Base-by-base conservation (phyloP, 64 coral and sea anemone species). In the Actinia equina region DNA sequence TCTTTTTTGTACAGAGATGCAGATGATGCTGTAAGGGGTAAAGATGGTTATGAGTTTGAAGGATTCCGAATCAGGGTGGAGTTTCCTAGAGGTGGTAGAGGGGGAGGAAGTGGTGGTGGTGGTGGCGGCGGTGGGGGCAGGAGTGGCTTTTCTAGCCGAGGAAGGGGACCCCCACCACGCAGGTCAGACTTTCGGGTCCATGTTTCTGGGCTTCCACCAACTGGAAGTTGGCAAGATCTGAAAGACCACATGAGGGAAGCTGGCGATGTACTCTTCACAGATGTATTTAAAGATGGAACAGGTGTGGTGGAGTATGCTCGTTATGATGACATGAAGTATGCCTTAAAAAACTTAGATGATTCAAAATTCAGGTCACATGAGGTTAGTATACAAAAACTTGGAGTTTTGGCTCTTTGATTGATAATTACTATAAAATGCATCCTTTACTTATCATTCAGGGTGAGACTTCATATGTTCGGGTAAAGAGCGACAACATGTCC, bases 211-310 rank as follows among this genome's bases (percentile, higher is more conserved):
- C 90, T 99, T 12, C 97, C 97, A 55, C 97, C 97, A 37, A 99
- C 97, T 84, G 97, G 97, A 53, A 99, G 97, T 77, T 99, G 93
- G 97, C 93, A 99, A 86, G 97, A 95, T 89, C 87, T 99, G 51
- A 99, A 99, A 82, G 97, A 99, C 71, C 97, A 99, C 53, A 99
- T 99, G 97, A 85, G 97, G 7, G 97, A 99, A 71, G 97, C 97
- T 88, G 97, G 97, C 51, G 97, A 99, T 91, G 97, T 99, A 14
- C 84, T 95, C 82, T 99, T 93, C 79, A 99, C 97, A 76, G 97
- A 99, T 86, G 97, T 99, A 1, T 99, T 95, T 15, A 95, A 95
- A 52, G 97, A 99, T 93, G 93, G 97, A 3, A 99, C 97, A 65
- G 97, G 97, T 77, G 89, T 99, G 88, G 97, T 99, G 51, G 97